These are phyloP conservation scores for Crepidodera aurea DNA, from an alignment of 2,888 invertebrate species.

Conservation along the genomic window DNA sequence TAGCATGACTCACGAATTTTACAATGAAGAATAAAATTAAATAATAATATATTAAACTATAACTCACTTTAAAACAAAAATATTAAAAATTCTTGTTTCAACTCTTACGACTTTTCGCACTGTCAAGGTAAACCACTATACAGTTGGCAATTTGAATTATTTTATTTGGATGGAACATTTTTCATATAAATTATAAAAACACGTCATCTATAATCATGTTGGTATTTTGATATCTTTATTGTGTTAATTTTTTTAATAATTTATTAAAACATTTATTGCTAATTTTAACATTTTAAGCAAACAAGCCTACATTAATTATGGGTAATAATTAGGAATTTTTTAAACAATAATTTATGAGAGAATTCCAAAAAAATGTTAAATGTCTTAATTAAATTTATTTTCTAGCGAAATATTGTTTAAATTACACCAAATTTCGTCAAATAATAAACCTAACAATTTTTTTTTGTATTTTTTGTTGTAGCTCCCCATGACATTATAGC, in stretches of 20 bases:
- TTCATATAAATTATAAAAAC: conserved; percentile 5
- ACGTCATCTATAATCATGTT: conserved; percentile 1
- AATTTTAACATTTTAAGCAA: conserved; percentile 3
- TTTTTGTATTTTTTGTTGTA: no score
- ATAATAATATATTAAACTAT: no score
- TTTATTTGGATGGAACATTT: background rate
- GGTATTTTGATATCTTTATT: conserved; percentile 8
- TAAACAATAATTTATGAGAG: background rate
- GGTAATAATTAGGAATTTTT: background rate
- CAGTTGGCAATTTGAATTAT: background rate
- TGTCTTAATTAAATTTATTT: background rate
- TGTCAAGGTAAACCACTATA: background rate
- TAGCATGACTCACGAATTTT: no score
- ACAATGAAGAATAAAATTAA: no score
- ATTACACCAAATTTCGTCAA: no score
- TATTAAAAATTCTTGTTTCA: no score
- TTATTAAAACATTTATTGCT: conserved; percentile 5
- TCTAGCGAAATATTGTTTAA: background rate
- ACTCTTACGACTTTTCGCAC: no score
- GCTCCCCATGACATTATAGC: no score
- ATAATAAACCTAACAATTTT: no score
- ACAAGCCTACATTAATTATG: background rate
- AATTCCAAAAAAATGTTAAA: background rate
- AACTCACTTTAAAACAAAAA: no score
- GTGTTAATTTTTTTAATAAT: conserved; percentile 4